A percentile compares a stretch with the other conserved stretches of the same genome.
These are phyloP conservation scores for Sitodiplosis mosellana DNA, from an alignment of 1,140 invertebrate genomes.

Conservation along the genomic window DNA sequence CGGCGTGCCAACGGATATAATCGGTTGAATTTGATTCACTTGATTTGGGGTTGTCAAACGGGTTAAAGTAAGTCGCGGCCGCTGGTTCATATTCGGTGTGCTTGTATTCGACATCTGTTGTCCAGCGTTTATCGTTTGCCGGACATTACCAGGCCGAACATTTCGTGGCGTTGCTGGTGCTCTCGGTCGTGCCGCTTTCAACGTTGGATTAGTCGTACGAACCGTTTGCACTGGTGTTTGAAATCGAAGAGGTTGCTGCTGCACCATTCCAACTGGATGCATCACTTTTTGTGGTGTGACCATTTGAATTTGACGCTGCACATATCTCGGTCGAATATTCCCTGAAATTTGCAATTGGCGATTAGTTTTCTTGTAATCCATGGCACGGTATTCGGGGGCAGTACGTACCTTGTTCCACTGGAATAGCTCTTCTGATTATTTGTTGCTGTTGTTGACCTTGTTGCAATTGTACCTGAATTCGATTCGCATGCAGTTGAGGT, in stretches of 20 bases:
- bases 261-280: too few species aligned
- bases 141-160: constrained; percentile 15
- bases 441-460: constrained; percentile 3
- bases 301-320: not conserved
- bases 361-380: too few species aligned
- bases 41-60: constrained; percentile 19
- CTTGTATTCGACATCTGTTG: constrained; percentile 10
- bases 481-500: constrained; percentile 10
- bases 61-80: constrained; percentile 23
- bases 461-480: not conserved
- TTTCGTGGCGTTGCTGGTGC: constrained; percentile 2
- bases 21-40: constrained; percentile 28
- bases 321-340: not conserved
- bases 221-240: not conserved
- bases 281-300: not conserved
- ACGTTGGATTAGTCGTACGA: not conserved
- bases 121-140: constrained; percentile 16
- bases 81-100: constrained; percentile 20
- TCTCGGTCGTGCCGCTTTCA: not conserved
- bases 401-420: too few species aligned
- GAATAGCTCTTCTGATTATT: too few species aligned
- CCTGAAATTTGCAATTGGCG: too few species aligned
- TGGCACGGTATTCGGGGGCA: too few species aligned
- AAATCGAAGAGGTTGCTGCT: not conserved
- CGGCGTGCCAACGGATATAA: constrained; percentile 26